Evolutionary conservation across 2,113 vertebrate species (phyloP), one percentile per base, ranked within the genome.

Genomic region (Mandrillus leucophaeus): DNA sequence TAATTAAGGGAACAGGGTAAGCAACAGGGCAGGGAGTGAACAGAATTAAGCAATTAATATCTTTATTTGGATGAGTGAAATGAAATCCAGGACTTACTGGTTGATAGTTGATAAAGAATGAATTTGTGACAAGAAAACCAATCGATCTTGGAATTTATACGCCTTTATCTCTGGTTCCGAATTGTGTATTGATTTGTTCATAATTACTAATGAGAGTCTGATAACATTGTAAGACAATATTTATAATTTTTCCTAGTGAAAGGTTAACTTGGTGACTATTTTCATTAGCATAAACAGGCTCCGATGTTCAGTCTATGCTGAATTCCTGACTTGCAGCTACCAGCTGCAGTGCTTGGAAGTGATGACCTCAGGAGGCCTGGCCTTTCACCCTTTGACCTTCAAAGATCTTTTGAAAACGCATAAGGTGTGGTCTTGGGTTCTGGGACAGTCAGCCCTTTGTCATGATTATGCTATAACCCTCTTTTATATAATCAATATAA

Each of bases 191-290:
- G 78, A 93, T 92, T 93, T 96, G 94, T 88, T 95, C 93, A 88
- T 93, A 96, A 95, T 96, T 97, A 87, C 94, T 79, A 95, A 96
- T 85, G 82, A 90, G 73, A 97, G 38, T 96, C 52, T 93, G 79
- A 82, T 95, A 83, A 86, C 76, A 88, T 59, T 96, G 23, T 91
- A 88, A 94, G 82, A 91, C 8, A 79, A 83, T 16, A 86, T 64
- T 55, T 89, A 35, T 45, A 81, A 27, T 61, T 95, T 93, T 88
- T 95, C 64, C 45, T 93, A 68, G 48, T 23, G 27, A 87, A 93
- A 93, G 35, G 48, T 12, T 92, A 30, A 30, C 35, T 84, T 76
- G 59, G 55, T 83, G 78, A 48, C 10, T 73, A 81, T 95, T 87
- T 72, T 45, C 52, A 57, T 8, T 23, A 40, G 8, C 8, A 45